Conservation (phyloP, 2,113 vertebrate genomes). For the Bostrychus sinensis region DNA sequence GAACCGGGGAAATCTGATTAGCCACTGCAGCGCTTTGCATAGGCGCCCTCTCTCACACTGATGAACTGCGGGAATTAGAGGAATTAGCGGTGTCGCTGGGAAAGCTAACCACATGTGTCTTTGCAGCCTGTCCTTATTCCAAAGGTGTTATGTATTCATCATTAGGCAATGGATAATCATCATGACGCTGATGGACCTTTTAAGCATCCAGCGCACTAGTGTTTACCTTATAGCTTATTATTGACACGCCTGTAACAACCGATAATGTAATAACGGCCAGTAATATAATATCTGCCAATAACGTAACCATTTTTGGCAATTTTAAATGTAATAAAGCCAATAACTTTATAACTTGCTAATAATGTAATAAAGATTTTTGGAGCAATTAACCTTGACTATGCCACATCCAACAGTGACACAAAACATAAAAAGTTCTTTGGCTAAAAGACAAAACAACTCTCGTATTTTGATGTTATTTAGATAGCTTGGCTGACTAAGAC, state of each 20-base stretch:
- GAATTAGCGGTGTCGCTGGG: conserved; percentile 45
- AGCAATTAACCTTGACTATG: too few species aligned
- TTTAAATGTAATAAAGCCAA: too few species aligned
- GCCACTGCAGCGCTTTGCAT: conserved; percentile 21
- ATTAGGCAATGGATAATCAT: background rate
- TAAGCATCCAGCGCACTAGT: background rate
- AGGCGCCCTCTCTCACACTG: conserved; percentile 27
- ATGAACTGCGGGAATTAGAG: conserved; percentile 52
- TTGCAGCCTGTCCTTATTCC: conserved; percentile 18
- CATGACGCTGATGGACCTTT: background rate
- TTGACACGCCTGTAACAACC: background rate
- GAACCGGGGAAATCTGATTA: conserved; percentile 61
- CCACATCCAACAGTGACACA: too few species aligned
- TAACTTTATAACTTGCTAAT: too few species aligned
- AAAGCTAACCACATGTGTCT: conserved; percentile 11
- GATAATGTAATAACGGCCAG: too few species aligned
- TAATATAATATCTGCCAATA: too few species aligned
- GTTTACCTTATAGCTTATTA: background rate
- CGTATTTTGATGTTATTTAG: too few species aligned
- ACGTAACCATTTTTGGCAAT: too few species aligned
- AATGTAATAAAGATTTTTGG: too few species aligned
- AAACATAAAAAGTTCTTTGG: too few species aligned
- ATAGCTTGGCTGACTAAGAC: too few species aligned
- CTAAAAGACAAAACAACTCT: too few species aligned
- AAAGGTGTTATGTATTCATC: background rate